Conservation (phyloP, 2,113 vertebrate species). For the Pluvianellus socialis region DNA sequence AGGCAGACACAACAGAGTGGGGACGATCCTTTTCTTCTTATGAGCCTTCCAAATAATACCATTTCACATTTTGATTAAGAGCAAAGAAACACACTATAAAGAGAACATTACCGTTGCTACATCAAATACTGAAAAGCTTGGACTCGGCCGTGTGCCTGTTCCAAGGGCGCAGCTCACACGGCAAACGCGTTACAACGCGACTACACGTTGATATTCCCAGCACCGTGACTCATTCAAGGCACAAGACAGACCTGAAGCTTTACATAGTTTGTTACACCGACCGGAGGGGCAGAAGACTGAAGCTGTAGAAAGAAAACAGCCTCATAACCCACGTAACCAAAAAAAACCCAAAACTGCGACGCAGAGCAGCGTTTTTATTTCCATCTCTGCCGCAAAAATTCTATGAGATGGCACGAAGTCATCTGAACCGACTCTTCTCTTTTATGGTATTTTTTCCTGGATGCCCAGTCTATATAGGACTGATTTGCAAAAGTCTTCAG, state of each 20-base stretch:
- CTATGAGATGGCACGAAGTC: neutral
- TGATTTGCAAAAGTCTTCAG: neutral
- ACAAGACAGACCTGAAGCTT: neutral
- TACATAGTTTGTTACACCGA: neutral
- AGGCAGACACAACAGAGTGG: neutral
- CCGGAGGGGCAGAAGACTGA: neutral
- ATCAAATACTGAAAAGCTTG: neutral
- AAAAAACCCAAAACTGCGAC: neutral
- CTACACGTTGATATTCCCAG: neutral
- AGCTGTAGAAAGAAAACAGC: neutral
- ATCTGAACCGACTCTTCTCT: neutral
- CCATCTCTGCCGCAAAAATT: neutral
- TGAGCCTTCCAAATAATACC: neutral
- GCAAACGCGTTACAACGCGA: neutral
- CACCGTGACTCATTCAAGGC: neutral
- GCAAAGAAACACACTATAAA: neutral
- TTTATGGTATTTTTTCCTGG: neutral
- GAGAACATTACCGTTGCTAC: neutral
- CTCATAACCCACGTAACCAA: neutral
- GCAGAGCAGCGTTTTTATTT: neutral
- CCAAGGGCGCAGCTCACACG: neutral
- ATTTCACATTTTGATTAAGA: neutral
- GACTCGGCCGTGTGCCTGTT: neutral
- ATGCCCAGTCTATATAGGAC: neutral
- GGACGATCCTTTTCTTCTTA: neutral